These are phyloP conservation scores for Automeris io DNA, from an alignment of 2,888 invertebrate genomes.

Conservation along the genomic window DNA sequence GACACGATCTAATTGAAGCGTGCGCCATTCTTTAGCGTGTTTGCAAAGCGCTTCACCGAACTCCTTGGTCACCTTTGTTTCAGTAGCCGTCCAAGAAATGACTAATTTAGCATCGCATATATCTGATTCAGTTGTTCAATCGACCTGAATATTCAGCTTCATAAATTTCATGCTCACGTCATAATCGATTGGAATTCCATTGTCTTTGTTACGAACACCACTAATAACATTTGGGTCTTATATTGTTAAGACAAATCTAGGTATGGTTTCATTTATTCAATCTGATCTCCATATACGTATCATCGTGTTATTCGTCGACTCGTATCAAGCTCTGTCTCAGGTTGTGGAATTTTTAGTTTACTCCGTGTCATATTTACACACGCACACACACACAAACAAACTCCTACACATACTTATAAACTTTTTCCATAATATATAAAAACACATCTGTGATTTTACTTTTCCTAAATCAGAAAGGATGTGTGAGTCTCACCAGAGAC, in stretches of 20 bases:
- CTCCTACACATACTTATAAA: too few species aligned
- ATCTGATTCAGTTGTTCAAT: conserved; percentile 69
- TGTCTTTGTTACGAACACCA: conserved; percentile 37
- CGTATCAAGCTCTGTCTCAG: too few species aligned
- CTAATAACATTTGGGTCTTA: conserved; percentile 25
- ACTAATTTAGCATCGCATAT: conserved; percentile 62
- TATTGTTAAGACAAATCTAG: conserved; percentile 27
- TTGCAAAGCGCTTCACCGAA: conserved; percentile 58
- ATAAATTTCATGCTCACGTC: conserved; percentile 52
- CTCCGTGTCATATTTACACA: too few species aligned
- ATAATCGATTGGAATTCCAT: conserved; percentile 47
- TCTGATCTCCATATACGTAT: too few species aligned
- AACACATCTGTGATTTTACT: too few species aligned
- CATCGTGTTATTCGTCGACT: too few species aligned
- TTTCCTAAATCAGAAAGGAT: too few species aligned
- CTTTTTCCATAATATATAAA: too few species aligned
- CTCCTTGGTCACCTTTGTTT: conserved; percentile 61
- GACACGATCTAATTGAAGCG: conserved; percentile 51
- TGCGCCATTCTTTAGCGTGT: conserved; percentile 42
- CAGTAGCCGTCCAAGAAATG: conserved; percentile 50
- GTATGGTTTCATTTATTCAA: too few species aligned
- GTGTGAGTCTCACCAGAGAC: too few species aligned
- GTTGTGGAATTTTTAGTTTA: too few species aligned
- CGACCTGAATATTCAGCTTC: conserved; percentile 64
- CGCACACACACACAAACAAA: too few species aligned